Base-by-base conservation (phyloP, 2,113 vertebrate genomes). In the Poeciliopsis occidentalis region DNA sequence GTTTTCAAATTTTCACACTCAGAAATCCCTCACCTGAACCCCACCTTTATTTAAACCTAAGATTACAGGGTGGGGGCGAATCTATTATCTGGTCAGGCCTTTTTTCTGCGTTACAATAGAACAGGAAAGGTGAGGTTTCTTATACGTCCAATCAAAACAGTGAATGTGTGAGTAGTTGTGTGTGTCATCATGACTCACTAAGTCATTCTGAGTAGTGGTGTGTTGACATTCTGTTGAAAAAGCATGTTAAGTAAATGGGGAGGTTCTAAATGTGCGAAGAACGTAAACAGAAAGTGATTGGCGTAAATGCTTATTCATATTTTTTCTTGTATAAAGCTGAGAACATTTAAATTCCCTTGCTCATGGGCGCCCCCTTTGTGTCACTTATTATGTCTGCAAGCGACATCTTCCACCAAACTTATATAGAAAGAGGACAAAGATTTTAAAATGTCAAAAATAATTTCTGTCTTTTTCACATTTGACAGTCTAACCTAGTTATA, bases 201-300 rank as follows among this genome's bases (percentile, higher is more conserved):
- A 51, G 30, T 82, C 66, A 75, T 39, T n/a, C 44, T 19, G 29
- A 34, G 1, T 15, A 64, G 22, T 67, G 27, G 27, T 60, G 17
- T 39, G 8, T 0, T 62, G 8, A n/a, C 5, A 17, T 85, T 72
- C 73, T 32, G 0, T 4, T 22, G 69, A 86, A 84, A 69, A 13
- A 78, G 73, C 66, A 78, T 69, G 70, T 63, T 71, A 32, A 19
- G 15, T 47, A 69, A 22, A 69, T 54, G 4, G 15, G 15, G 15
- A 47, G 15, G 4, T 47, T 17, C 12, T 47, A 15, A 44, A 15
- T 17, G 4, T 19, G 44, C 19, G 13, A 47, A 47, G 17, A 5
- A 47, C 44, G 19, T 47, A 17, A 47, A 47, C 44, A 17, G 44
- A 47, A 47, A 47, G 13, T 17, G 41, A 17, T 17, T 44, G 0